Evolutionary conservation across 2,797 vertebrate species (phyloP).

Genomic region (Saxicola maurus): DNA sequence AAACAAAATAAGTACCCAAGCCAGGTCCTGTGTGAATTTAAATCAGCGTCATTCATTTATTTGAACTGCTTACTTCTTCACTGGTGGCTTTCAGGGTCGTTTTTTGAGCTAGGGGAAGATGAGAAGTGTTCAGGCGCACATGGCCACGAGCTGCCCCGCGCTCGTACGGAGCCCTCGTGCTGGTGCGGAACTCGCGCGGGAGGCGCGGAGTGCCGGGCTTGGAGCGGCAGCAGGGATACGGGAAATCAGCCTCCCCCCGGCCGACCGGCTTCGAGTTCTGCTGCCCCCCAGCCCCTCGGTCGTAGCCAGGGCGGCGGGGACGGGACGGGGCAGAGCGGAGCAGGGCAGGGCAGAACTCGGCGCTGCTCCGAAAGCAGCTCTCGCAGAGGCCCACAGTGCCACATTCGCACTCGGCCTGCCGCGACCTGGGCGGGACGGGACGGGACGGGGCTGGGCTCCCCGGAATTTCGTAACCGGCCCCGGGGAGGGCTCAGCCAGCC

Average conservation of each 20-base stretch:
- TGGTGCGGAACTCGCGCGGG: neutral
- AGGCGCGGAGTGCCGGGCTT: neutral
- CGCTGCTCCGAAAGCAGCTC: neutral
- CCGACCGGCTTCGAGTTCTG: neutral
- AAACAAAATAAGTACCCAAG: neutral
- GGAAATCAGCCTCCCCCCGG: accelerated
- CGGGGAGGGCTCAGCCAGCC: neutral
- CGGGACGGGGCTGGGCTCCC: neutral
- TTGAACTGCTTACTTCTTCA: neutral
- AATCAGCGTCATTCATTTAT: neutral
- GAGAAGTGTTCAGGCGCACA: neutral
- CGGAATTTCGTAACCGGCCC: neutral
- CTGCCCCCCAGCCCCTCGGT: neutral
- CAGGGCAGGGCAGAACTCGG: neutral
- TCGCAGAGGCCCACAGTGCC: no score
- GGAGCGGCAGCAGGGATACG: neutral
- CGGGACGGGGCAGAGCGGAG: neutral
- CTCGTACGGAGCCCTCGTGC: neutral
- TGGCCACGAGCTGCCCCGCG: neutral
- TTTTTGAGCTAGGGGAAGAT: accelerated
- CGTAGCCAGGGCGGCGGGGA: neutral
- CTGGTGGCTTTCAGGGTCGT: neutral
- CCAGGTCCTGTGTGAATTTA: neutral
- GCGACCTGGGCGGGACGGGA: neutral
- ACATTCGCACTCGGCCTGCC: no score